These are phyloP conservation scores for Strigamia transsilvanica DNA, from an alignment of 2,888 invertebrate genomes.

Conservation along the genomic window DNA sequence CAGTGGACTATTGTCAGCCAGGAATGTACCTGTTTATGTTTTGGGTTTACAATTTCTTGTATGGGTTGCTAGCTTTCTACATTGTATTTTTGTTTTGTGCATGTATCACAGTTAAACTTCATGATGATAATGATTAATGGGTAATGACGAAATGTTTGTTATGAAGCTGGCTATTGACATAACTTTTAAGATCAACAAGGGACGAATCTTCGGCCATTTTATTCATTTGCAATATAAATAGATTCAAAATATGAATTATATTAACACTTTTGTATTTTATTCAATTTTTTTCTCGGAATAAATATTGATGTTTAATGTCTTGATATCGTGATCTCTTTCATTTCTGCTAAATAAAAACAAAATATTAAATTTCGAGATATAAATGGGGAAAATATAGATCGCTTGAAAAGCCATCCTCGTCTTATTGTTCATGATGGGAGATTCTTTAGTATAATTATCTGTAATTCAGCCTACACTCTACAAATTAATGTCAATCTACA, in stretches of 20 bases:
- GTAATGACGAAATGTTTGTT: too few species aligned
- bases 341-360: neutral
- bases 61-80: neutral
- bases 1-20: neutral
- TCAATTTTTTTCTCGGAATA: neutral
- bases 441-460: slow-evolving; percentile 39
- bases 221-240: too few species aligned
- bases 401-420: neutral
- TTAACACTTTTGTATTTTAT: neutral
- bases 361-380: neutral
- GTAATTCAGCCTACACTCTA: slow-evolving; percentile 17
- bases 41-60: neutral
- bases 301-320: neutral
- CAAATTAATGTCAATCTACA: slow-evolving; percentile 38
- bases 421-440: slow-evolving; percentile 16
- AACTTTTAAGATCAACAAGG: too few species aligned
- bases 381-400: neutral
- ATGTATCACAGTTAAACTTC: neutral
- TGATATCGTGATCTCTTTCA: neutral
- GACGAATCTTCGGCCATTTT: too few species aligned
- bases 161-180: too few species aligned
- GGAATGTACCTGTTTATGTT: slow-evolving; percentile 2
- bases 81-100: neutral
- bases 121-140: neutral
- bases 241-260: neutral